Base-by-base conservation (phyloP, 2,888 invertebrate species). In the Sicus ferrugineus region DNA sequence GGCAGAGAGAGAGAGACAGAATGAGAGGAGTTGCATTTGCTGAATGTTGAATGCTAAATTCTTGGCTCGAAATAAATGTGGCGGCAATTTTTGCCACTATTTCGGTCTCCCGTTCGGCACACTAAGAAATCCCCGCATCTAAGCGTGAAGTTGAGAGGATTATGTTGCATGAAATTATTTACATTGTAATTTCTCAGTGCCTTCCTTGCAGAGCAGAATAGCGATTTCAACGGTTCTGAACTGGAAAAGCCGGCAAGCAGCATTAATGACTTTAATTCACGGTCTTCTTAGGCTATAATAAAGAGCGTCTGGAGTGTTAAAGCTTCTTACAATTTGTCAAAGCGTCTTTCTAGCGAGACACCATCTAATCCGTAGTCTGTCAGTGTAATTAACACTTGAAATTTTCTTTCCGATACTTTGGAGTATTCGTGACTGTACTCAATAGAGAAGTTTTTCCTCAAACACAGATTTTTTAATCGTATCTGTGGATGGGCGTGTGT, bases 61-160 rank as follows among this genome's bases (percentile, higher is more conserved):
- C 50, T 68, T 68, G 62, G 66, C 56, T 58, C 62, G 46, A 28
- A 50, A 69, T 61, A 71, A 68, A 65, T 66, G 66, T 66, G 68
- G 62, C 58, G 56, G 50, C 63, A 56, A 68, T 71, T 71, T 30
- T 67, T 61, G 28, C 23, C 67, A 54, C 65, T 65, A 65, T 65
- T 54, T 65, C 52, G 19, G 38, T 59, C 19, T 50, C 9, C 50
- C 21, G 1, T 11, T 50, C 42, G 14, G n/a, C 42, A 16, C 42
- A 16, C 42, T 42, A 16, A 9, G 42, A 42, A 42, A 42, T 42
- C 21, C 6, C 14, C 9, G 21, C 46, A 42, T 61, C 61, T 58
- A 61, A n/a, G 62, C 23, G 48, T 61, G 61, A 16, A 50, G 50
- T 23, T 50, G 50, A 50, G 23, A 21, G n/a, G 62, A 62, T 62